Evolutionary conservation across 2,888 invertebrate species (phyloP).

Genomic region (Nebria salina): DNA sequence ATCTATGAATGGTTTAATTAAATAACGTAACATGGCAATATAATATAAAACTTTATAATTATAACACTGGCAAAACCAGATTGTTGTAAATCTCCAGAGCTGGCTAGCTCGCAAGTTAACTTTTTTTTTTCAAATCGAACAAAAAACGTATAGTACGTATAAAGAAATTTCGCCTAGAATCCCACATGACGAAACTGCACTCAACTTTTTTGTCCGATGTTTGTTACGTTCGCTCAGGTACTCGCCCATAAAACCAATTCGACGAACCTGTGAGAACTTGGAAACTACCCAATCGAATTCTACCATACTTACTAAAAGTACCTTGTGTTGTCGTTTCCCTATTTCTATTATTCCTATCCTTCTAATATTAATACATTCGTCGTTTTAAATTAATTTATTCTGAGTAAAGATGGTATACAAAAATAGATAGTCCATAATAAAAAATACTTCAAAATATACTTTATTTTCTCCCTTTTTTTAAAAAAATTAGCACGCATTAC

Average conservation of each 20-base stretch:
- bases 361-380: neutral
- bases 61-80: neutral
- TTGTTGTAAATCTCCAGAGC: neutral
- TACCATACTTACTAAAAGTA: neutral
- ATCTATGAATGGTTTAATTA: neutral
- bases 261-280: neutral
- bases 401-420: no score
- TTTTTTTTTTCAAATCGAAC: neutral
- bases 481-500: no score
- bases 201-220: neutral
- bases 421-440: no score
- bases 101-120: neutral
- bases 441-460: no score
- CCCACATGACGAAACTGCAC: conserved; percentile 1
- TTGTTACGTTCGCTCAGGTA: neutral
- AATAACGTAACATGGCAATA: neutral
- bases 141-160: neutral
- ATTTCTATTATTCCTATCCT: neutral
- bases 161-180: neutral
- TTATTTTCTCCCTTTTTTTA: no score
- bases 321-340: neutral
- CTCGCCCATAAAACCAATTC: conserved; percentile 1
- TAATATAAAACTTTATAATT: neutral
- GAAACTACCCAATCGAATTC: conserved; percentile 1
- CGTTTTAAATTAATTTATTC: no score